Base-by-base conservation (phyloP, 1,140 invertebrate species). In the Cepaea nemoralis region DNA sequence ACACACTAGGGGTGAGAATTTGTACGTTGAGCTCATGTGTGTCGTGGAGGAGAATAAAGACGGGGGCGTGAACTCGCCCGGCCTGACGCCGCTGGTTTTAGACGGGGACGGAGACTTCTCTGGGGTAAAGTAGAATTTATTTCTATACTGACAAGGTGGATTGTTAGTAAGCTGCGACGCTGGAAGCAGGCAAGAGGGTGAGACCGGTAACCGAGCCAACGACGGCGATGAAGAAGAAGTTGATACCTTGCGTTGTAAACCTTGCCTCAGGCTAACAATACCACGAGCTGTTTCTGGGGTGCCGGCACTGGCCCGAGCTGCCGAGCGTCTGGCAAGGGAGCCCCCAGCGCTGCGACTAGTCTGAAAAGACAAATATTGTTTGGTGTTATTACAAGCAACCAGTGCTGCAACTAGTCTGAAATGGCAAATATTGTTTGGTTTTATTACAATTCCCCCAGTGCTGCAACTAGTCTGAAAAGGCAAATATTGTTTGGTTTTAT, bases 201-300 rank as follows among this genome's bases (percentile, higher is more conserved):
- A 63, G 6, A 69, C 59, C 35, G 71, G 59, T 35, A 76, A 74
- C 6, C 35, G 33, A 22, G 79, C 48, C 66, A 40, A 55, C 48
- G 82, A 79, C 35, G 78, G 39, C 33, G 78, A 74, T 27, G 80
- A 39, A n/a, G 80, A 80, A 77, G 77, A 77, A 67, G 77, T 63
- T 14, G 81, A 66, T 84, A 82, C 83, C 82, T 83, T 85, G 16
- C 79, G 78, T 33, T 82, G 77, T 42, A 85, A 50, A 45, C 84
- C 84, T 48, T 84, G 82, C 27, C 84, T 82, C 10, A 89, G 77
- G 73, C 85, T 84, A 19, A 86, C 86, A 42, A 89, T 85, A 27
- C 89, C 89, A 63, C 89, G 80, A 12, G 87, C 87, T 14, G 88
- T 89, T 75, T 90, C 89, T 73, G 88, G 89, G 0, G 89, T 90